Evolutionary conservation across 2,888 invertebrate species (phyloP).

Genomic region (Protodeltote pygarga): DNA sequence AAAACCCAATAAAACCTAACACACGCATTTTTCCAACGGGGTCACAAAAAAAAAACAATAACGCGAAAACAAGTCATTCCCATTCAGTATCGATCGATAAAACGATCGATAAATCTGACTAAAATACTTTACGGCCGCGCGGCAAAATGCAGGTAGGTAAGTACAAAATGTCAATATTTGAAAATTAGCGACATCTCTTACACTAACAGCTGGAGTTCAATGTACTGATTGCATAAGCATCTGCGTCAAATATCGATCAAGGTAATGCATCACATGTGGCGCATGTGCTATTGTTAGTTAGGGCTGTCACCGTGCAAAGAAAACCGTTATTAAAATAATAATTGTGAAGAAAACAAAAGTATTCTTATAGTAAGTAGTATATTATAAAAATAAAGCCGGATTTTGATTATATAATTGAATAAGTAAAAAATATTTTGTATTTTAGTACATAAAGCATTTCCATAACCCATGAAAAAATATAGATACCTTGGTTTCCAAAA

Average conservation of each 20-base stretch:
- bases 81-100: constrained; percentile 31
- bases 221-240: constrained; percentile 76
- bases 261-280: constrained; percentile 65
- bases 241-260: constrained; percentile 79
- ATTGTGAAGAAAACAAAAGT: constrained; percentile 5
- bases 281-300: constrained; percentile 8
- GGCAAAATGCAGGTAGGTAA: constrained; percentile 58
- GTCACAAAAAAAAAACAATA: constrained; percentile 10
- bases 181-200: constrained; percentile 57
- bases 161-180: constrained; percentile 71
- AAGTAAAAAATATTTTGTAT: too few species aligned
- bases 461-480: too few species aligned
- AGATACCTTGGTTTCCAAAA: too few species aligned
- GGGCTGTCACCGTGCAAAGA: not conserved
- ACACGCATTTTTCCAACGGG: constrained; percentile 5
- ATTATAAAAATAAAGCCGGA: too few species aligned
- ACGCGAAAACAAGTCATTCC: constrained; percentile 25
- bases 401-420: too few species aligned
- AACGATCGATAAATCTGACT: constrained; percentile 39
- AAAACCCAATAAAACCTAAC: not conserved
- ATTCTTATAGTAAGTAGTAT: too few species aligned
- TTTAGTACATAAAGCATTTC: too few species aligned
- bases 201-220: constrained; percentile 61
- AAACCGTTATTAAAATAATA: not conserved
- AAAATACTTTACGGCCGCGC: constrained; percentile 42